phyloP scores from a whole-genome alignment of 2,888 invertebrate genomes.

The Vandiemenella viatica region DNA sequence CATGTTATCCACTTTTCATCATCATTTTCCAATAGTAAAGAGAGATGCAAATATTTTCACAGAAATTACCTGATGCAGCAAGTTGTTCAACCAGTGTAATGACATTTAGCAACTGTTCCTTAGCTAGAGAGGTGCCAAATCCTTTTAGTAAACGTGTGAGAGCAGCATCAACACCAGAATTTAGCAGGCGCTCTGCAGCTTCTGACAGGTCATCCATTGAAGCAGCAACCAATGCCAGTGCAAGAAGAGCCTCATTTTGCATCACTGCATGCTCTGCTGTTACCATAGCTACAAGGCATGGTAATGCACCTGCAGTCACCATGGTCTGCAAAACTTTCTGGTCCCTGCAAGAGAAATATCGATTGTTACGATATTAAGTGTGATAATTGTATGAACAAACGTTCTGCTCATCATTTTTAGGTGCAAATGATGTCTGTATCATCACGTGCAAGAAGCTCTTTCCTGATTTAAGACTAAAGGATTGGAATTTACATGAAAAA shows the following conservation, averaged over 20 bases:
- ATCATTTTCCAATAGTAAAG: not conserved
- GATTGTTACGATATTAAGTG: too few species aligned
- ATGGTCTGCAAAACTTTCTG: slow-evolving; percentile 31
- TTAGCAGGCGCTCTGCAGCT: slow-evolving; percentile 25
- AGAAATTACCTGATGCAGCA: slow-evolving; percentile 18
- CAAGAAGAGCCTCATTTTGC: slow-evolving; percentile 69
- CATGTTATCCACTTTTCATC: too few species aligned
- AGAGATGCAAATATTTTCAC: too few species aligned
- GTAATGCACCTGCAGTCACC: slow-evolving; percentile 47
- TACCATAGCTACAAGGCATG: slow-evolving; percentile 66
- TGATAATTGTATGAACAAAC: too few species aligned
- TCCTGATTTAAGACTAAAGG: too few species aligned
- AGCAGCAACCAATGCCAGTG: slow-evolving; percentile 45
- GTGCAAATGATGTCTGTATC: too few species aligned
- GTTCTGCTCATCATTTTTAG: too few species aligned
- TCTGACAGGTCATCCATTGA: slow-evolving; percentile 23
- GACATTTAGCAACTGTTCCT: slow-evolving; percentile 20
- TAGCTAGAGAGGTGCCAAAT: slow-evolving; percentile 3
- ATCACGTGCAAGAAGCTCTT: too few species aligned
- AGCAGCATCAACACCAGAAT: slow-evolving; percentile 37
- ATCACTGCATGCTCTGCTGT: slow-evolving; percentile 70
- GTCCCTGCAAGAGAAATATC: slow-evolving; percentile 21
- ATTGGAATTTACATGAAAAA: too few species aligned
- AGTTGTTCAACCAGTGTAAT: slow-evolving; percentile 20
- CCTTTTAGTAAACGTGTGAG: slow-evolving; percentile 32